phyloP scores from a whole-genome alignment of 2,113 vertebrate species.

The Mesocricetus auratus region DNA sequence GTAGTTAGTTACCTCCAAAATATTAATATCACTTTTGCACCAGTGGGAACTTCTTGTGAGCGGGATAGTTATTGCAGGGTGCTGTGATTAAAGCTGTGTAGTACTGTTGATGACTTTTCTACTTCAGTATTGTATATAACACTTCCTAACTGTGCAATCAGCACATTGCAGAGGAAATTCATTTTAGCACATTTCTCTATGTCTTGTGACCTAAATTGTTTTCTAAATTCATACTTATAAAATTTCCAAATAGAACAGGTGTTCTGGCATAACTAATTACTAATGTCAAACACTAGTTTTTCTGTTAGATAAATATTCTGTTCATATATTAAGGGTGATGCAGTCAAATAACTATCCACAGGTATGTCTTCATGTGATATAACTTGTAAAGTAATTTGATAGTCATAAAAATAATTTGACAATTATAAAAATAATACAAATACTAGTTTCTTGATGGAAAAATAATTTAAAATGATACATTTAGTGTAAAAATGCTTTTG shows the following conservation, averaged over 20 bases:
- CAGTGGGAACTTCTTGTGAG: not conserved
- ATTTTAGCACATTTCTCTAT: not conserved
- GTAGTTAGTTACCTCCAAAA: not conserved
- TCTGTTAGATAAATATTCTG: not conserved
- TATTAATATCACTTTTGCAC: not conserved
- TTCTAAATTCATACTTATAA: not conserved
- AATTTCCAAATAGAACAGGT: not conserved
- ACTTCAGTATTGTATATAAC: not conserved
- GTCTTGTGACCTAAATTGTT: not conserved
- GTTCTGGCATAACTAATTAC: not conserved
- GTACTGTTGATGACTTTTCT: not conserved
- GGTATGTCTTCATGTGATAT: not conserved
- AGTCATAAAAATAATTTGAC: too few species aligned
- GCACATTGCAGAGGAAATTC: not conserved
- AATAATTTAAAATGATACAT: not conserved
- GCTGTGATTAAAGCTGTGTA: accelerated
- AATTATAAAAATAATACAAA: not conserved
- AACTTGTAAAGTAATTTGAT: not conserved
- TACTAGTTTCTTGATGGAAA: not conserved
- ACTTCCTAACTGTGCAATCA: not conserved
- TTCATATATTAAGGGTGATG: not conserved
- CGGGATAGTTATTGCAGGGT: not conserved
- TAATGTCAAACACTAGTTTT: not conserved
- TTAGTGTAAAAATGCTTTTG: not conserved
- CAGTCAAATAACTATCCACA: not conserved